phyloP scores from a whole-genome alignment of 2,797 vertebrate species.

The Sebastiscus tertius region DNA sequence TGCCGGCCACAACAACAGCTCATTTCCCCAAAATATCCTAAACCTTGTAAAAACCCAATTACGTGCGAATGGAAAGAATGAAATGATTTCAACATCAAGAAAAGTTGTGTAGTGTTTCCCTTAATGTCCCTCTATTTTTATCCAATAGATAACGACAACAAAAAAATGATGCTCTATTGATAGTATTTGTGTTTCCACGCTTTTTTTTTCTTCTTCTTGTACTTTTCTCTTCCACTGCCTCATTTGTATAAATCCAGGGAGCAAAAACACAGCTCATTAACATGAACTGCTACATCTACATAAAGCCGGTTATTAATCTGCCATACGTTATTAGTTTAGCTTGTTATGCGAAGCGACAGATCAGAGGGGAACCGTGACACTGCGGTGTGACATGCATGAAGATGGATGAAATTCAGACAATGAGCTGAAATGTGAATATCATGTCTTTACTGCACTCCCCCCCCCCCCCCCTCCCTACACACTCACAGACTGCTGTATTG shows the following conservation, averaged over 20 bases:
- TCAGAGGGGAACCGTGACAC: constrained; percentile 63
- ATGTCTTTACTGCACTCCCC: not conserved
- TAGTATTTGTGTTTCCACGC: not conserved
- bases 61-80: not conserved
- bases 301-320: not conserved
- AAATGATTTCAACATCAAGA: not conserved
- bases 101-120: rapidly evolving
- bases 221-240: not conserved
- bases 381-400: constrained; percentile 26
- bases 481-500: not conserved
- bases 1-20: not conserved
- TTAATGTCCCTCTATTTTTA: not conserved
- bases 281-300: not conserved
- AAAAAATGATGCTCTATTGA: not conserved
- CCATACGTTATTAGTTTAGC: not conserved
- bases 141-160: not conserved
- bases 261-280: constrained; percentile 1
- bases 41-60: not conserved
- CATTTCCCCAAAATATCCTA: not conserved
- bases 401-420: constrained; percentile 13
- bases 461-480: no score
- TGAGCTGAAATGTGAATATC: constrained; percentile 19
- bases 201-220: not conserved
- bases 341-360: constrained; percentile 34
- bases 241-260: not conserved